Evolutionary conservation across 2,888 invertebrate genomes (phyloP).

Genomic region (Tenthredo amoena): DNA sequence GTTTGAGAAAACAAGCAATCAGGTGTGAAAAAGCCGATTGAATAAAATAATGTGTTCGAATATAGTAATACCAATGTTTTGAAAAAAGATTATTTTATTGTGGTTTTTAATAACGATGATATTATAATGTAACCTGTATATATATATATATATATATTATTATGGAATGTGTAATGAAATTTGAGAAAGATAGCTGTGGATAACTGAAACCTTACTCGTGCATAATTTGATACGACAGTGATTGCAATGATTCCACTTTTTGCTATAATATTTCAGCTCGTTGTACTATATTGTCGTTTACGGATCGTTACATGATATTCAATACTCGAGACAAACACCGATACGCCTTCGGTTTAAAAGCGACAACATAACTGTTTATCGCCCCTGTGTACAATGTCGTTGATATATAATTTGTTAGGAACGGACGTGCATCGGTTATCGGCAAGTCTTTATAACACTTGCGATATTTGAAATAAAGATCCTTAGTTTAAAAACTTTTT

Average conservation of each 20-base stretch:
- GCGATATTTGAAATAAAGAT: not conserved
- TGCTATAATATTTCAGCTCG: slow-evolving; percentile 70
- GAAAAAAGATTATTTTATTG: too few species aligned
- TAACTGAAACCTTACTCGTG: slow-evolving; percentile 71
- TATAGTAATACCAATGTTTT: too few species aligned
- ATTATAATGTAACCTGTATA: not conserved
- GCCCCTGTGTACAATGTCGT: not conserved
- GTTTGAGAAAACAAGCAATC: too few species aligned
- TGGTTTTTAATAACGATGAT: too few species aligned
- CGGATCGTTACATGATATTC: slow-evolving; percentile 51
- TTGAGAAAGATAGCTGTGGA: slow-evolving; percentile 68
- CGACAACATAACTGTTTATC: slow-evolving; percentile 44
- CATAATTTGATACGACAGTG: slow-evolving; percentile 74
- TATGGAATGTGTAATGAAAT: slow-evolving; percentile 65
- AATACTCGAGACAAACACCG: slow-evolving; percentile 57
- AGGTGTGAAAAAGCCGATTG: too few species aligned
- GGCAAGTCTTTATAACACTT: not conserved
- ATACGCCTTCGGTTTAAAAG: slow-evolving; percentile 23
- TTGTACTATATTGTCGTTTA: slow-evolving; percentile 30
- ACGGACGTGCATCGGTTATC: not conserved
- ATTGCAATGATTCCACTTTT: slow-evolving; percentile 66
- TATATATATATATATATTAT: not conserved
- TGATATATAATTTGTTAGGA: not conserved
- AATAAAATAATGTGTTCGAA: too few species aligned
- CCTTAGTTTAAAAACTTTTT: not conserved